These are phyloP conservation scores for Morinoia aosen DNA, from an alignment of 2,888 invertebrate genomes.

Conservation along the genomic window DNA sequence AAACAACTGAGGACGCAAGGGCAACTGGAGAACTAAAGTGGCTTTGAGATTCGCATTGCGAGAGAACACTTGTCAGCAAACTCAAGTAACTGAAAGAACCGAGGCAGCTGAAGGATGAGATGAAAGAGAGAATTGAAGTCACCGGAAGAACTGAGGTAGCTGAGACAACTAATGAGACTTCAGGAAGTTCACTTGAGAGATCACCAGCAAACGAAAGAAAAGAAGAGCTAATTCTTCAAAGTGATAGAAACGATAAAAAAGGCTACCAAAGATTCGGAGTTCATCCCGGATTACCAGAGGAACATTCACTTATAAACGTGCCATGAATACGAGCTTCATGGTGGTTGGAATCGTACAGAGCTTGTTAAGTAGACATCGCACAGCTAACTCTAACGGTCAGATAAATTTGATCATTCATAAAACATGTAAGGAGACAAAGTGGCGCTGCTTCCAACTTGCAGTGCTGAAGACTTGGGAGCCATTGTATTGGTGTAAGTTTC, in stretches of 20 bases:
- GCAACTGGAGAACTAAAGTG: too few species aligned
- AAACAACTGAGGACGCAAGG: background rate
- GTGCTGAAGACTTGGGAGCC: background rate
- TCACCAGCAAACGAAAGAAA: too few species aligned
- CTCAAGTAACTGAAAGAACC: too few species aligned
- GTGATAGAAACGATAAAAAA: background rate
- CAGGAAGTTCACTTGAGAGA: too few species aligned
- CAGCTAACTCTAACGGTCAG: background rate
- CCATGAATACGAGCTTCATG: background rate
- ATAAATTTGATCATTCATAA: background rate
- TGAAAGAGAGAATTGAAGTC: background rate
- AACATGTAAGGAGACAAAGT: background rate
- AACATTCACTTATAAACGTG: background rate
- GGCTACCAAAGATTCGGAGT: background rate
- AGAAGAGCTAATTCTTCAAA: background rate
- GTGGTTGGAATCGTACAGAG: background rate
- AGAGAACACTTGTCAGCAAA: too few species aligned
- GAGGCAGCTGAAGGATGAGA: too few species aligned
- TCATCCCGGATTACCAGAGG: background rate
- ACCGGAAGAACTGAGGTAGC: background rate
- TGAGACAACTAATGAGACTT: too few species aligned
- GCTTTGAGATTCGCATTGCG: too few species aligned
- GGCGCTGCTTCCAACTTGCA: background rate
- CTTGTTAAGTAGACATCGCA: background rate
- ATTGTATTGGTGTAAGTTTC: background rate